Conservation (phyloP, 2,113 vertebrate species). For the Pedetes capensis region DNA sequence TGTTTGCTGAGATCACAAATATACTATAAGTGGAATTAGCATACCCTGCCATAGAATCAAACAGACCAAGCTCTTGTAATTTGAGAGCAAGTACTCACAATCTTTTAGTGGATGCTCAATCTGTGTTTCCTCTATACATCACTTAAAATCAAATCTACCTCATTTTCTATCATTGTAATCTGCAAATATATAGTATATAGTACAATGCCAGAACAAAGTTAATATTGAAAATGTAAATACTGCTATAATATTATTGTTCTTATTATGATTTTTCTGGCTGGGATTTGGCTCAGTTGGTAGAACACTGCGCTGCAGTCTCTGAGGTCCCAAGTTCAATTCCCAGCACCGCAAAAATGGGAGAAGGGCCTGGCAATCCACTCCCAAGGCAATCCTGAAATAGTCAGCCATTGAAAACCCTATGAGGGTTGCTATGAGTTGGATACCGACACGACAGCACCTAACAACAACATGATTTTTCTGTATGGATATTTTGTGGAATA, state of each 20-base stretch:
- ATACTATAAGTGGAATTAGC: neutral
- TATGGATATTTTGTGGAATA: neutral
- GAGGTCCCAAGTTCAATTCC: too few species aligned
- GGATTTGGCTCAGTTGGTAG: too few species aligned
- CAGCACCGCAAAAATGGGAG: too few species aligned
- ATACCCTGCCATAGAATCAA: neutral
- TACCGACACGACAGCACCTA: too few species aligned
- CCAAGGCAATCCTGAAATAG: too few species aligned
- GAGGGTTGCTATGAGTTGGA: too few species aligned
- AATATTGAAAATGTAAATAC: neutral
- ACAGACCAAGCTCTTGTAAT: neutral
- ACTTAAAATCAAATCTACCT: too few species aligned
- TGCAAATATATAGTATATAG: neutral
- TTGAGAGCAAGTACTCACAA: neutral
- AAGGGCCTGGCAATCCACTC: too few species aligned
- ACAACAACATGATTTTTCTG: too few species aligned
- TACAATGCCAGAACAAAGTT: neutral
- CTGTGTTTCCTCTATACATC: too few species aligned
- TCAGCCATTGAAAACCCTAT: too few species aligned
- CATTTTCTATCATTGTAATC: neutral
- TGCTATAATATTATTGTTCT: neutral
- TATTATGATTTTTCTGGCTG: neutral
- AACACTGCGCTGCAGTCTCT: too few species aligned
- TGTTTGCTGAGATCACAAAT: neutral
- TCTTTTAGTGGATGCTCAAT: neutral